A percentile compares a stretch with the other conserved stretches of the same genome.
These are phyloP conservation scores for Tryphoninae sp. DNA, from an alignment of 2,888 invertebrate species.

Conservation along the genomic window DNA sequence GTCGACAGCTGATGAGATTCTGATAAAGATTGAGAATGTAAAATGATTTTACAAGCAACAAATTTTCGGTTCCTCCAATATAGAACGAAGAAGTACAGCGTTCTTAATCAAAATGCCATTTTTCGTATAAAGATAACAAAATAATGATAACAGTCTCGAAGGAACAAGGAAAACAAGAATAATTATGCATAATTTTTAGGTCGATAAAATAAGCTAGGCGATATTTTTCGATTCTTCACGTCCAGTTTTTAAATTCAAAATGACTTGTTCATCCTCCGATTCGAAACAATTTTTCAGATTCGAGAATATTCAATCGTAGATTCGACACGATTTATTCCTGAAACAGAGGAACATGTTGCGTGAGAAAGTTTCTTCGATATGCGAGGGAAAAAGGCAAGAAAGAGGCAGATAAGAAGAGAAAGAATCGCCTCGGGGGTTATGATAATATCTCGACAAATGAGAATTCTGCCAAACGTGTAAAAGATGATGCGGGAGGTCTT, in stretches of 20 bases:
- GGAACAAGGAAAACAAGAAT: too few species aligned
- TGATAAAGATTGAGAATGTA: not conserved
- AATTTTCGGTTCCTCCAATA: too few species aligned
- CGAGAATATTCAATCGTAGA: not conserved
- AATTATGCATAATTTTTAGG: too few species aligned
- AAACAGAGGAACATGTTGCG: not conserved
- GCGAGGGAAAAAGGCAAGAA: not conserved
- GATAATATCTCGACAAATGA: slow-evolving; percentile 10
- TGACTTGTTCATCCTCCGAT: too few species aligned
- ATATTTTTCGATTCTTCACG: too few species aligned
- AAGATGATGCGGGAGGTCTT: slow-evolving; percentile 3
- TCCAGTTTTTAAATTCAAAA: too few species aligned
- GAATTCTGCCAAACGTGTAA: not conserved
- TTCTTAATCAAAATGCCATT: too few species aligned
- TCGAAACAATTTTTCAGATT: not conserved
- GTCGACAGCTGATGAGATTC: slow-evolving; percentile 4
- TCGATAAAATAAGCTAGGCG: too few species aligned
- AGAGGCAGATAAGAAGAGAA: not conserved
- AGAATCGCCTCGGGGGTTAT: not conserved
- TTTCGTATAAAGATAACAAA: too few species aligned
- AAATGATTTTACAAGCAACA: slow-evolving; percentile 1
- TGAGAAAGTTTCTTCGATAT: not conserved
- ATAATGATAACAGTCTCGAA: too few species aligned
- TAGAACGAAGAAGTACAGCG: too few species aligned
- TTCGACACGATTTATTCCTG: not conserved